A percentile compares a stretch with the other conserved stretches of the same genome.
phyloP scores from a whole-genome alignment of 1,140 invertebrate genomes.

The Popillia japonica region DNA sequence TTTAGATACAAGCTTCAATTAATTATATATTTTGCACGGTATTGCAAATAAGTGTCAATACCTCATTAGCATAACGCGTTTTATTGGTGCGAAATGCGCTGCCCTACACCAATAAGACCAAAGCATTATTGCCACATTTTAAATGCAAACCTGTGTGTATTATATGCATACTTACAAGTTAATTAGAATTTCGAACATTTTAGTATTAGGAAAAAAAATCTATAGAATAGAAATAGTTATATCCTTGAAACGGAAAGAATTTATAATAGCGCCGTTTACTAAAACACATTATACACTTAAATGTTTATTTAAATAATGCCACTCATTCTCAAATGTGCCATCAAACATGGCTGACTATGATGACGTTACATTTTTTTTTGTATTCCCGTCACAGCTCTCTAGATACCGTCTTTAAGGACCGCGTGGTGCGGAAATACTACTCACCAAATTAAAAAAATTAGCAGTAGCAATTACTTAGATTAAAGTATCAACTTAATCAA shows the following conservation, averaged over 20 bases:
- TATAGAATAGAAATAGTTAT: no score
- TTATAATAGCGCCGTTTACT: background rate
- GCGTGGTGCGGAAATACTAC: background rate
- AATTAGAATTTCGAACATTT: background rate
- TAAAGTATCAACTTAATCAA: background rate
- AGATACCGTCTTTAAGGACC: background rate
- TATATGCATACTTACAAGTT: background rate
- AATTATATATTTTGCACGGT: no score
- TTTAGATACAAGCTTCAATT: no score
- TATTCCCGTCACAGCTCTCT: background rate
- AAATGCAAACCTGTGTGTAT: background rate
- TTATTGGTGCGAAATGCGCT: slow-evolving; percentile 1
- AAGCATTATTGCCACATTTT: background rate
- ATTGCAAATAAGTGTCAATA: no score
- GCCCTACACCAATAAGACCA: background rate
- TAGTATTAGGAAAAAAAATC: no score
- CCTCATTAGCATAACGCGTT: background rate
- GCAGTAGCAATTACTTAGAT: background rate
- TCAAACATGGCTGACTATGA: slow-evolving; percentile 7
- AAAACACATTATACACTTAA: background rate
- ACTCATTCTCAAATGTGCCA: slow-evolving; percentile 14
- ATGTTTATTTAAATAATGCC: slow-evolving; percentile 16
- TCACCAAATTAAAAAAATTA: background rate
- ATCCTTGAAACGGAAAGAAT: background rate
- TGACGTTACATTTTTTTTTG: slow-evolving; percentile 8